These are phyloP conservation scores for Nothoprocta pentlandii DNA, from an alignment of 2,113 vertebrate species.

Conservation along the genomic window DNA sequence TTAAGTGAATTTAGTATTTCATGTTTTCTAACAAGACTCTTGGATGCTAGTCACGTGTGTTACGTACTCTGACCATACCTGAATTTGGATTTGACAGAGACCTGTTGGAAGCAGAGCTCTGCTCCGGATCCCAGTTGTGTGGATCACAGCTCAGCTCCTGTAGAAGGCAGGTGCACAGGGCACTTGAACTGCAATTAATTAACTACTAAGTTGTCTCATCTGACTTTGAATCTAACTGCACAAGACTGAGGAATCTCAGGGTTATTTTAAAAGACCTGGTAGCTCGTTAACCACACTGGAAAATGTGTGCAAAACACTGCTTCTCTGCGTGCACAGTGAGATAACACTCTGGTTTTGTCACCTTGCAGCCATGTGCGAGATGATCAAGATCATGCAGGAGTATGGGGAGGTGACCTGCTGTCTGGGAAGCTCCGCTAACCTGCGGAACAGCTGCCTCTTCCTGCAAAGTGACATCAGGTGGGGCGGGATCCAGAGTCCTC, in stretches of 20 bases:
- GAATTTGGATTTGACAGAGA: background rate
- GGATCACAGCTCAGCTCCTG: background rate
- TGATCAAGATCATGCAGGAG: slow-evolving; percentile 99
- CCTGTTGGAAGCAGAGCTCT: background rate
- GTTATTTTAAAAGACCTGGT: background rate
- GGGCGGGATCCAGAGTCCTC: background rate
- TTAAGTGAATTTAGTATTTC: background rate
- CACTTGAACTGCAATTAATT: background rate
- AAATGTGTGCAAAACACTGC: background rate
- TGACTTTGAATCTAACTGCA: background rate
- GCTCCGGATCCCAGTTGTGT: background rate
- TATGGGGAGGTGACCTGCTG: slow-evolving; percentile 97
- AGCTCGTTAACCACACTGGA: background rate
- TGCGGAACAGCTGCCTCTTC: slow-evolving; percentile 94
- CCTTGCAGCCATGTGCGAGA: slow-evolving; percentile 95
- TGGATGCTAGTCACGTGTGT: background rate
- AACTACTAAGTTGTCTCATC: background rate
- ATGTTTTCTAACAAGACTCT: background rate
- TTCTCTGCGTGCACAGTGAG: background rate
- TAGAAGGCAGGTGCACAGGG: background rate
- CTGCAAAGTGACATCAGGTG: slow-evolving; percentile 96
- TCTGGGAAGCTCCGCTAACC: slow-evolving; percentile 94
- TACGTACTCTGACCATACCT: background rate
- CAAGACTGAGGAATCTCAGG: background rate
- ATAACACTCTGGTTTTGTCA: background rate